Conservation (phyloP, 2,113 vertebrate genomes). For the Hippocampus barbouri region DNA sequence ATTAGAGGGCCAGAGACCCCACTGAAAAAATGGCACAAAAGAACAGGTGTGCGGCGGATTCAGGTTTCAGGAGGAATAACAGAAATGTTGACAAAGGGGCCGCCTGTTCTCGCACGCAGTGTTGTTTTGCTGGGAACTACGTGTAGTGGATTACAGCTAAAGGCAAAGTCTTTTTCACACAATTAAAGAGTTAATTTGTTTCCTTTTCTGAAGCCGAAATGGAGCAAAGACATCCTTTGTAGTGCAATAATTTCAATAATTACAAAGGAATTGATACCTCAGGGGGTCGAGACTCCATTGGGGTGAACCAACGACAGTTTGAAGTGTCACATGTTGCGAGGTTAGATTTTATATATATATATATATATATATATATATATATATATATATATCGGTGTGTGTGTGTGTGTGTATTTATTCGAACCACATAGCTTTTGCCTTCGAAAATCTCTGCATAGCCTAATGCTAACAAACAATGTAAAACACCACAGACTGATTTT, state of each 20-base stretch:
- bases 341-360: slow-evolving; percentile 21
- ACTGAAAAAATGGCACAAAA: slow-evolving; percentile 70
- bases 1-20: slow-evolving; percentile 40
- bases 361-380: too few species aligned
- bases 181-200: background rate
- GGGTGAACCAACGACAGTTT: slow-evolving; percentile 51
- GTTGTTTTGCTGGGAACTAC: slow-evolving; percentile 62
- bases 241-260: background rate
- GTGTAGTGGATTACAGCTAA: slow-evolving; percentile 58
- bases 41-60: slow-evolving; percentile 77
- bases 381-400: too few species aligned
- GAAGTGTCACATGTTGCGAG: slow-evolving; percentile 67
- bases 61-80: slow-evolving; percentile 71
- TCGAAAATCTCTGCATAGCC: too few species aligned
- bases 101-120: slow-evolving; percentile 62
- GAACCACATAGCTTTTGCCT: too few species aligned
- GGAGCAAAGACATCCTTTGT: background rate
- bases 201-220: background rate
- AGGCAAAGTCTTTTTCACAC: slow-evolving; percentile 41
- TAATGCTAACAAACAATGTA: too few species aligned
- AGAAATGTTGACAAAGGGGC: slow-evolving; percentile 71
- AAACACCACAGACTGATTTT: slow-evolving; percentile 10
- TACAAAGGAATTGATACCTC: slow-evolving; percentile 48
- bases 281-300: slow-evolving; percentile 7
- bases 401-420: too few species aligned